Evolutionary conservation across 1,140 invertebrate species (phyloP).

Genomic region (Bicyclus anynana): DNA sequence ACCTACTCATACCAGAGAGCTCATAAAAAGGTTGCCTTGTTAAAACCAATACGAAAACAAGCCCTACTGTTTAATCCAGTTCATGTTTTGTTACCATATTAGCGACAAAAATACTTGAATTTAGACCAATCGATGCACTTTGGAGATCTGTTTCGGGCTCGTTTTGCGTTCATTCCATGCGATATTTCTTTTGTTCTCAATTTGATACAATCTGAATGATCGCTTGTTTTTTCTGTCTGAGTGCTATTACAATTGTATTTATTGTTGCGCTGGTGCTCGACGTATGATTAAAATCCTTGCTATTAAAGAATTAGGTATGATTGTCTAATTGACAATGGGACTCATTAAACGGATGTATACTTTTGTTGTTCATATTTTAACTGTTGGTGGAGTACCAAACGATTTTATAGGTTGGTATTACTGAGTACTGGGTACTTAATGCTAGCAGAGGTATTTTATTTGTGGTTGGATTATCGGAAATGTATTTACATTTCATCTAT

Average conservation of each 20-base stretch:
- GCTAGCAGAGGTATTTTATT: no score
- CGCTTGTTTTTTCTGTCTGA: slow-evolving; percentile 55
- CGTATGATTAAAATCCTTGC: slow-evolving; percentile 31
- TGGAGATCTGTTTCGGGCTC: slow-evolving; percentile 52
- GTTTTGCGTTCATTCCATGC: slow-evolving; percentile 45
- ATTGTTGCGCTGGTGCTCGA: slow-evolving; percentile 33
- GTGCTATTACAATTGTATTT: slow-evolving; percentile 43
- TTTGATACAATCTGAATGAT: slow-evolving; percentile 44
- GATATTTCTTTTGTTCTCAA: slow-evolving; percentile 55
- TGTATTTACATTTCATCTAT: no score
- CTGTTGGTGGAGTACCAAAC: background rate
- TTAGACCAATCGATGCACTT: slow-evolving; percentile 55
- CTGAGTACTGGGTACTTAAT: no score
- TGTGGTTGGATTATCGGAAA: no score
- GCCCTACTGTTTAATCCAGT: background rate
- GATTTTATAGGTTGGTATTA: no score
- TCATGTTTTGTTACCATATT: slow-evolving; percentile 47
- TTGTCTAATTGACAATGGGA: slow-evolving; percentile 17
- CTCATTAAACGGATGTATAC: background rate
- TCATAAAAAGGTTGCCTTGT: no score
- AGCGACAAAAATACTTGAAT: slow-evolving; percentile 53
- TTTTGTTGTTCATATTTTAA: background rate
- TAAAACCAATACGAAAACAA: no score
- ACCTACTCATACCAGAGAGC: no score
- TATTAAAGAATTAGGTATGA: slow-evolving; percentile 31